Evolutionary conservation across 1,140 invertebrate genomes (phyloP).

Genomic region (Drosophila pandora): DNA sequence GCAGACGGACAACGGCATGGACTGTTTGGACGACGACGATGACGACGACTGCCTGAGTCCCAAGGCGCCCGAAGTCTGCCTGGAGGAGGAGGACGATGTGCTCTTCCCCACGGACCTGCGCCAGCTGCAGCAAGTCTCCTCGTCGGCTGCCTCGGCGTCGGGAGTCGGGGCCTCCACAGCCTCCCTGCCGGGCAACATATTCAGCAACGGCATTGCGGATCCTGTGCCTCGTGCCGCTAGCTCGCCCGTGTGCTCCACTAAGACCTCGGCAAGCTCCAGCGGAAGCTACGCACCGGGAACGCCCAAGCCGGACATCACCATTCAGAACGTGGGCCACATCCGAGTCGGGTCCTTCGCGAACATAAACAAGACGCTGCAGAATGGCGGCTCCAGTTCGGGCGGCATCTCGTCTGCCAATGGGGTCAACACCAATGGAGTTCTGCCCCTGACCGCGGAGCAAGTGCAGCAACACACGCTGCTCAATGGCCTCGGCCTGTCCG

Average conservation of each 20-base stretch:
- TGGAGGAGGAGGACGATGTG: conserved; percentile 77
- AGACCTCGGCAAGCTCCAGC: conserved; percentile 61
- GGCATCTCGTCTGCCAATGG: conserved; percentile 24
- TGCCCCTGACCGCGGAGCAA: conserved; percentile 67
- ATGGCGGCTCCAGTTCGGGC: conserved; percentile 35
- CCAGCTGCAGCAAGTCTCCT: conserved; percentile 49
- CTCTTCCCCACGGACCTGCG: conserved; percentile 72
- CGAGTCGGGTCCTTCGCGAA: conserved; percentile 74
- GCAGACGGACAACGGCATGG: conserved; percentile 73
- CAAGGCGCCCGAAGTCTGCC: conserved; percentile 78
- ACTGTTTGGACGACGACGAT: conserved; percentile 75
- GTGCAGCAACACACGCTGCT: conserved; percentile 69
- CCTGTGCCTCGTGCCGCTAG: conserved; percentile 49
- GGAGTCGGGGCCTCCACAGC: conserved; percentile 4
- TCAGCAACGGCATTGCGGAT: conserved; percentile 21
- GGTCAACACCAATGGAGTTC: conserved; percentile 17
- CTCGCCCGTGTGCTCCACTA: conserved; percentile 67
- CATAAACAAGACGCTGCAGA: conserved; percentile 68
- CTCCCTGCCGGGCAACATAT: conserved; percentile 17
- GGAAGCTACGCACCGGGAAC: conserved; percentile 57
- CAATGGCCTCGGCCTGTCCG: conserved; percentile 69
- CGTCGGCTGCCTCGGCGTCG: not conserved
- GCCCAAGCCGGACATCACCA: conserved; percentile 63
- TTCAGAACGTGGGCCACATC: conserved; percentile 72
- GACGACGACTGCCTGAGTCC: conserved; percentile 77